Evolutionary conservation across 1,140 invertebrate species (phyloP).

Genomic region (Macrobrachium rosenbergii): DNA sequence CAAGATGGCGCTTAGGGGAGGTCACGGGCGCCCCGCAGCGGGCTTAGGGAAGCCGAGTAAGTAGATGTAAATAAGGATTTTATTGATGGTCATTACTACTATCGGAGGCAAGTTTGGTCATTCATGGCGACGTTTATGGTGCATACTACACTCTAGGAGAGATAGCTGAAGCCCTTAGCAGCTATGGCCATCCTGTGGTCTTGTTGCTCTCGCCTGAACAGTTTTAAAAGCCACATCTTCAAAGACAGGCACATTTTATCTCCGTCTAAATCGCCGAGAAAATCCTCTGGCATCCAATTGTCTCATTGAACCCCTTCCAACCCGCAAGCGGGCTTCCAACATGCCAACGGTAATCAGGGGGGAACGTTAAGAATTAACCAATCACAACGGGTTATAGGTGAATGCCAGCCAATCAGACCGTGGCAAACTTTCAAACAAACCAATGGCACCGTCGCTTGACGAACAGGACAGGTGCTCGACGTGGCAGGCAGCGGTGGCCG

Average conservation of each 20-base stretch:
- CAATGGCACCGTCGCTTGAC: conserved; percentile 31
- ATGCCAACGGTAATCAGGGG: conserved; percentile 43
- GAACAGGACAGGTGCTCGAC: conserved; percentile 36
- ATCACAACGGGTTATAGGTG: conserved; percentile 20
- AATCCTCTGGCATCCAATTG: conserved; percentile 46
- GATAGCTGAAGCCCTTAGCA: not conserved
- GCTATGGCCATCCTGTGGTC: conserved; percentile 38
- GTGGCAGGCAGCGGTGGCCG: conserved; percentile 45
- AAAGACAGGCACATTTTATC: conserved; percentile 46
- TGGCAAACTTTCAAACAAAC: conserved; percentile 31
- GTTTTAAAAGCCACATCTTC: conserved; percentile 48
- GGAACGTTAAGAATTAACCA: conserved; percentile 49
- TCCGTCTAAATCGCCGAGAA: conserved; percentile 45
- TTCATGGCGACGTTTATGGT: conserved; percentile 21
- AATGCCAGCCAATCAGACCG: conserved; percentile 5
- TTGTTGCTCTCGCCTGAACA: conserved; percentile 41
- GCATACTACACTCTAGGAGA: not conserved
- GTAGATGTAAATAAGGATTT: conserved; percentile 25
- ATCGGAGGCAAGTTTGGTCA: conserved; percentile 4
- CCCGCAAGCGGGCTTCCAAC: conserved; percentile 39
- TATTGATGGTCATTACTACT: conserved; percentile 3
- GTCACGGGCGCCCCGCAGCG: not conserved
- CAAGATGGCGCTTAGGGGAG: not conserved
- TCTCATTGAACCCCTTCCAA: conserved; percentile 45
- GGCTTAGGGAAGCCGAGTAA: not conserved